Conservation (phyloP, 2,888 invertebrate species). For the Muschampia plurimacula region DNA sequence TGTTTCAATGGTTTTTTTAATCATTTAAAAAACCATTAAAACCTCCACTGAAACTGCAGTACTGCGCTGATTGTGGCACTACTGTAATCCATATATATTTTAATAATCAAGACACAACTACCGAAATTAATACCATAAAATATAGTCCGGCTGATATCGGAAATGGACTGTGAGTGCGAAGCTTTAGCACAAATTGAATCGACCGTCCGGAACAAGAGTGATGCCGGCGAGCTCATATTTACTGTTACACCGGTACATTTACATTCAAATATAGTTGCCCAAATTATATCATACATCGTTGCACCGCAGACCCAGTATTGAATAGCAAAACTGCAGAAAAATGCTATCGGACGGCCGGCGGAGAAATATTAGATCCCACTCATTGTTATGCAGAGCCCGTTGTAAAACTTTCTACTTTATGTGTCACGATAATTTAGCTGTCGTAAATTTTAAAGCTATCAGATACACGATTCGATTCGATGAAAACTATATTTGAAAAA, state of each 20-base stretch:
- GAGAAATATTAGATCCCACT: constrained; percentile 23
- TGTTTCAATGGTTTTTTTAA: not conserved
- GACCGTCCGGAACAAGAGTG: constrained; percentile 33
- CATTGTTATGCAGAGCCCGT: constrained; percentile 23
- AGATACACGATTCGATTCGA: not conserved
- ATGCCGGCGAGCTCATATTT: constrained; percentile 24
- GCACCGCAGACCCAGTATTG: constrained; percentile 19
- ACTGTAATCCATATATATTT: not conserved
- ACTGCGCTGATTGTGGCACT: not conserved
- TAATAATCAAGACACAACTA: not conserved
- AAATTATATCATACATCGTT: constrained; percentile 29
- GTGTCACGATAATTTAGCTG: constrained; percentile 9
- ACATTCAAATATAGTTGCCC: constrained; percentile 27
- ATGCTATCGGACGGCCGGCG: constrained; percentile 9
- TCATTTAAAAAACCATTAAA: not conserved
- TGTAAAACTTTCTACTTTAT: constrained; percentile 22
- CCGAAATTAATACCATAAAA: constrained; percentile 1
- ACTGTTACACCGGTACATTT: constrained; percentile 29
- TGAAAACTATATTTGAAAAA: not conserved
- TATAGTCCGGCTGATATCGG: constrained; percentile 6
- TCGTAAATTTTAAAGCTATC: constrained; percentile 13
- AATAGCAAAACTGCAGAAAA: constrained; percentile 25
- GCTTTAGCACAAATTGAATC: constrained; percentile 26
- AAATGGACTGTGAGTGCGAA: constrained; percentile 3
- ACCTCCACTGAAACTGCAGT: not conserved